These are phyloP conservation scores for Ciona savignyi DNA, from an alignment of 23 tunicate species.

Conservation along the genomic window DNA sequence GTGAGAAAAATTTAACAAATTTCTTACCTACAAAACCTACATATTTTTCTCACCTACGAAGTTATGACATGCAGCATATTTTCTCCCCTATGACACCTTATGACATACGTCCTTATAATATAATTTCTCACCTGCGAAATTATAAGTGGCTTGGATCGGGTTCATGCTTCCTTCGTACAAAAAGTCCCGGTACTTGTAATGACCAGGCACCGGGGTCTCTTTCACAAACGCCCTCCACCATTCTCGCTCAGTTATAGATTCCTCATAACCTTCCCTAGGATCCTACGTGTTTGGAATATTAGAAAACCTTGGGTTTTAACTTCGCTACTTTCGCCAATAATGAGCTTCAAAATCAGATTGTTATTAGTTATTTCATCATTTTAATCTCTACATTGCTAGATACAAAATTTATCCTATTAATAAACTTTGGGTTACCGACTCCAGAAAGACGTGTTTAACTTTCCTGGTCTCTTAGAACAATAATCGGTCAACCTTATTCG, in stretches of 20 bases:
- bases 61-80: too few relatives aligned
- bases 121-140: constrained; percentile 35
- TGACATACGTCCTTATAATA: too few relatives aligned
- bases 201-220: constrained; percentile 82
- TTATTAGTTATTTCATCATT: background rate
- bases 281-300: constrained; percentile 9
- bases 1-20: too few relatives aligned
- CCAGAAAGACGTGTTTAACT: too few relatives aligned
- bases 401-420: background rate
- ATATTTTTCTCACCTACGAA: too few relatives aligned
- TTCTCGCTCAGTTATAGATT: constrained; percentile 37
- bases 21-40: too few relatives aligned
- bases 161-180: constrained; percentile 34
- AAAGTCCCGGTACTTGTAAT: constrained; percentile 45
- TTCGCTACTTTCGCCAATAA: background rate
- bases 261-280: constrained; percentile 47
- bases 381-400: background rate
- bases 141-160: constrained; percentile 64
- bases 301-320: too few relatives aligned
- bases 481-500: too few relatives aligned
- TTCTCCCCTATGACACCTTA: too few relatives aligned
- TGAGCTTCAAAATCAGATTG: too few relatives aligned
- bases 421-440: too few relatives aligned
- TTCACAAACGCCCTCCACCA: constrained; percentile 74
- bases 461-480: too few relatives aligned